Conservation (phyloP, 2,113 vertebrate genomes). For the Crotalus viridis region DNA sequence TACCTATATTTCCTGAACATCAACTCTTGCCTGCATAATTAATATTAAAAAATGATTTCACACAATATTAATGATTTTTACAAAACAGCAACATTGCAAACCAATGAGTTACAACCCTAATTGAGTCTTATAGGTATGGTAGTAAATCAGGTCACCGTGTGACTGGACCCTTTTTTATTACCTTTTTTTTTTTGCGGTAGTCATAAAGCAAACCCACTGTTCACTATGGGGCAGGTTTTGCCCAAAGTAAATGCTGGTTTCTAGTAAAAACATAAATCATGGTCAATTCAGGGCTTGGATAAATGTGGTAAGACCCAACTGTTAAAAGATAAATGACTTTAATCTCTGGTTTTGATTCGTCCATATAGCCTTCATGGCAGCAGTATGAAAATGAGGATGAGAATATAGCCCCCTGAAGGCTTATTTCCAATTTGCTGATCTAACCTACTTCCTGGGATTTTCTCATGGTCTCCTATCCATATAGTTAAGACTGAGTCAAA, state of each 20-base stretch:
- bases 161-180: too few species aligned
- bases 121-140: neutral
- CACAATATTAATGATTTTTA: neutral
- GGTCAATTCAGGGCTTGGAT: neutral
- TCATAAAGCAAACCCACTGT: too few species aligned
- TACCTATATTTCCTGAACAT: neutral
- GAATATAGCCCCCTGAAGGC: neutral
- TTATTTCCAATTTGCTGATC: neutral
- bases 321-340: neutral
- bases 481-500: neutral
- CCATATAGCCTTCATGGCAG: neutral
- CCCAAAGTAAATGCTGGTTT: too few species aligned
- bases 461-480: neutral
- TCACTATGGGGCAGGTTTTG: too few species aligned
- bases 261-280: too few species aligned
- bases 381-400: neutral
- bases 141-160: neutral
- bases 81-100: neutral
- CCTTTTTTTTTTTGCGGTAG: too few species aligned
- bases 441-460: neutral
- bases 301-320: neutral
- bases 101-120: neutral
- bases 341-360: neutral
- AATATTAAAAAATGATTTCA: neutral
- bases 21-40: neutral